Percentiles rank a stretch among this genome's conserved stretches.
Evolutionary conservation across 2,888 invertebrate genomes (phyloP).

Genomic region (Slavum lentiscoides): DNA sequence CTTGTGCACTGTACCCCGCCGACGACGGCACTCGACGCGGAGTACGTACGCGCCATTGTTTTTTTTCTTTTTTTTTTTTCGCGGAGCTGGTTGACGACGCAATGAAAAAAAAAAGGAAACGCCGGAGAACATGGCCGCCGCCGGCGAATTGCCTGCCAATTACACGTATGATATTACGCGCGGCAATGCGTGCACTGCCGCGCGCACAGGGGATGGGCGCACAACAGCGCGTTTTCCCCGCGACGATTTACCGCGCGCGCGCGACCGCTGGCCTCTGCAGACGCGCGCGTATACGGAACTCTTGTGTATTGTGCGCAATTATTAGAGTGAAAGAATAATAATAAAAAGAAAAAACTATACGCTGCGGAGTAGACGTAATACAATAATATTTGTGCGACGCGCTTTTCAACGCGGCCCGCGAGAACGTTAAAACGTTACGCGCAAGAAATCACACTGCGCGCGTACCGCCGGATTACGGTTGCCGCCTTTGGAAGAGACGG

Average conservation of each 20-base stretch:
- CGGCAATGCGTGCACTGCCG: background rate
- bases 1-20: background rate
- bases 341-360: background rate
- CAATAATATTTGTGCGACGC: no score
- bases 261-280: no score
- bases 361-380: background rate
- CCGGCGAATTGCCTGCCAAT: slow-evolving; percentile 52
- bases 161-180: slow-evolving; percentile 17
- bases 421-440: no score
- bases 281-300: no score
- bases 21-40: no score
- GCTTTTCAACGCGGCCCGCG: no score
- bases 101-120: slow-evolving; percentile 23
- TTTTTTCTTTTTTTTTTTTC: background rate
- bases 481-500: no score
- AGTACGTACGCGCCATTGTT: slow-evolving; percentile 35
- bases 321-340: slow-evolving; percentile 43
- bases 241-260: slow-evolving; percentile 45
- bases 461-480: no score
- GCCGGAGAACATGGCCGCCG: slow-evolving; percentile 40
- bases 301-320: slow-evolving; percentile 46
- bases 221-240: slow-evolving; percentile 8
- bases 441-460: no score
- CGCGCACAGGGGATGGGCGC: background rate
- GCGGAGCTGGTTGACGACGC: slow-evolving; percentile 41